phyloP scores from a whole-genome alignment of 2,797 vertebrate genomes.

The Myripristis murdjan region DNA sequence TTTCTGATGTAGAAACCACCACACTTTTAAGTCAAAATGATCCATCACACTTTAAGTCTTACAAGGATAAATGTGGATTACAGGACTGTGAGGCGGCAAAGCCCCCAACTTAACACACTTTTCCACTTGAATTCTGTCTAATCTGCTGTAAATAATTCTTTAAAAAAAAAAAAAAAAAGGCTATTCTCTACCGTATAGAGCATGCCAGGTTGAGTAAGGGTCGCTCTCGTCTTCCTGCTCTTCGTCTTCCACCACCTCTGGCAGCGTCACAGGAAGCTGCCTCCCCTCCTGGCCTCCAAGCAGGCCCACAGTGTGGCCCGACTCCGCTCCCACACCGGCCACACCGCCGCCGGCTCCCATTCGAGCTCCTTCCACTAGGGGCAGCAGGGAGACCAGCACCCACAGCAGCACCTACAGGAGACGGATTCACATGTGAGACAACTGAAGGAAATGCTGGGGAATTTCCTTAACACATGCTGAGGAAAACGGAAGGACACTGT shows the following conservation, averaged over 20 bases:
- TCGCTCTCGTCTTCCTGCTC: conserved; percentile 71
- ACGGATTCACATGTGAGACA: conserved; percentile 8
- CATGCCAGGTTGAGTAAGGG: conserved; percentile 79
- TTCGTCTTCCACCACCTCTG: conserved; percentile 79
- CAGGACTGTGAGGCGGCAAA: conserved; percentile 44
- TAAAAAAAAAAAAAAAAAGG: too few relatives aligned
- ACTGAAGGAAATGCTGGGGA: conserved; percentile 6
- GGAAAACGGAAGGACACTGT: not conserved
- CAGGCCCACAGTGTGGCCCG: conserved; percentile 61
- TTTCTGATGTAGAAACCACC: too few relatives aligned
- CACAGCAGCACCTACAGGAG: conserved; percentile 81
- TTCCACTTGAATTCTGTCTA: too few relatives aligned
- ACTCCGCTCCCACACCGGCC: conserved; percentile 56
- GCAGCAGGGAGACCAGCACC: conserved; percentile 83
- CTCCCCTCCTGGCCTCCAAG: conserved; percentile 71
- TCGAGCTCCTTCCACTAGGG: conserved; percentile 80
- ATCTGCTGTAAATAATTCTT: too few relatives aligned
- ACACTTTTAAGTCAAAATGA: conserved; percentile 8
- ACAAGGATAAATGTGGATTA: conserved; percentile 1
- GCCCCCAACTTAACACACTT: not conserved
- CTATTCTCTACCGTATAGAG: conserved; percentile 72
- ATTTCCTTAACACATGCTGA: not conserved
- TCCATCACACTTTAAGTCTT: not conserved
- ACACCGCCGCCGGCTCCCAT: conserved; percentile 42
- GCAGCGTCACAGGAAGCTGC: conserved; percentile 78